Evolutionary conservation across 1,140 invertebrate species (phyloP).

Genomic region (Solen grandis): DNA sequence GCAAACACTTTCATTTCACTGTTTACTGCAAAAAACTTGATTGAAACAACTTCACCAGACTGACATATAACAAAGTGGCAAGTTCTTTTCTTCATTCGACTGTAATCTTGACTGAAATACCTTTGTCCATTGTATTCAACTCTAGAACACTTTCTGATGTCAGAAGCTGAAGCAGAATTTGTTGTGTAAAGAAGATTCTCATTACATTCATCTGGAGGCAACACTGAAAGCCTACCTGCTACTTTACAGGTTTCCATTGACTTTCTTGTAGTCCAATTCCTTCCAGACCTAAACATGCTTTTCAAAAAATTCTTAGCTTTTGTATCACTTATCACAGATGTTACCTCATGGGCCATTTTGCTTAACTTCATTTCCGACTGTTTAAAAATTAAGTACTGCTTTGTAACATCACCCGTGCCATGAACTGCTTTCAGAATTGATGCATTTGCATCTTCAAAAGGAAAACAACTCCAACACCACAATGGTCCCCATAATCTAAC

Average conservation of each 20-base stretch:
- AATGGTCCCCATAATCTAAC: slow-evolving; percentile 19
- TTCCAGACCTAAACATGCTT: neutral
- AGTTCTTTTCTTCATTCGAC: neutral
- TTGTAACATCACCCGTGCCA: slow-evolving; percentile 6
- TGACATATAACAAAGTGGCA: neutral
- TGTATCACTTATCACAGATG: neutral
- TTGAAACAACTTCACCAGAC: neutral
- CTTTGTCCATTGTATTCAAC: neutral
- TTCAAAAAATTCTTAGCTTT: neutral
- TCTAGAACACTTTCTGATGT: neutral
- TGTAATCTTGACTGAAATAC: neutral
- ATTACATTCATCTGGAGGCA: neutral
- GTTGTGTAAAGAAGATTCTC: neutral
- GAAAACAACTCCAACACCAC: slow-evolving; percentile 24
- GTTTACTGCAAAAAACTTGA: neutral
- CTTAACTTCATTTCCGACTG: neutral
- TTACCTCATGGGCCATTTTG: neutral
- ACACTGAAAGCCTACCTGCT: neutral
- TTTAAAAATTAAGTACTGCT: neutral
- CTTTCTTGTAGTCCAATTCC: neutral
- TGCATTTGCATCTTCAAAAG: slow-evolving; percentile 19
- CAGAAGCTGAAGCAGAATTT: neutral
- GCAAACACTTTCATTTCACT: neutral
- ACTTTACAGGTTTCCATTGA: neutral
- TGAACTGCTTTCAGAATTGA: slow-evolving; percentile 9